Conservation (phyloP, 2,888 invertebrate species). For the Pandemis corylana region DNA sequence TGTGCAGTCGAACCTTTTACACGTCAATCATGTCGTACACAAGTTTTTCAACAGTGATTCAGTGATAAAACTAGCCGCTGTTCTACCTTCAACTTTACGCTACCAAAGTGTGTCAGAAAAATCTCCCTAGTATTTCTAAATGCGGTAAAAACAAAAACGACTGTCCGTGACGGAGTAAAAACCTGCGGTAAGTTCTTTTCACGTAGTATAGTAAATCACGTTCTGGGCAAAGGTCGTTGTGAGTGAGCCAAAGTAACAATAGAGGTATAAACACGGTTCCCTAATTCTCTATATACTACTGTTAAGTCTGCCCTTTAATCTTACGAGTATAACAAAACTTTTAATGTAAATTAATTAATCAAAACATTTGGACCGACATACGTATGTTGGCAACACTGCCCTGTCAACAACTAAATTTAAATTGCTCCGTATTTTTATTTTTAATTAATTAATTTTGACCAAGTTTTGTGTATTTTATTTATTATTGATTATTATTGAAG, state of each 20-base stretch:
- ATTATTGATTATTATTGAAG: too few relatives aligned
- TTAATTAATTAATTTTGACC: too few relatives aligned
- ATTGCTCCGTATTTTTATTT: too few relatives aligned
- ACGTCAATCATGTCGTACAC: too few relatives aligned
- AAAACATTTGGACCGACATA: too few relatives aligned
- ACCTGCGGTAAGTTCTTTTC: constrained; percentile 7
- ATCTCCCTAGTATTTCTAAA: background rate
- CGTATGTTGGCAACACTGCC: too few relatives aligned
- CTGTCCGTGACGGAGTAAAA: constrained; percentile 14
- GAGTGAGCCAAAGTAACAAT: constrained; percentile 16
- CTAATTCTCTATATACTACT: constrained; percentile 3
- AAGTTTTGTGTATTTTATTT: too few relatives aligned
- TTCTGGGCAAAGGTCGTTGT: constrained; percentile 26
- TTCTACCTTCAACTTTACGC: background rate
- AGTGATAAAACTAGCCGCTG: background rate
- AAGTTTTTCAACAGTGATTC: too few relatives aligned
- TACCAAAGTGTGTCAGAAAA: background rate
- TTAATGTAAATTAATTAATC: background rate
- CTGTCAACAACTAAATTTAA: too few relatives aligned
- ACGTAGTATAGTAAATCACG: constrained; percentile 37
- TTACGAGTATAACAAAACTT: background rate
- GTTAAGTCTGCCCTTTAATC: background rate
- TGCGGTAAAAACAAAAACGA: background rate
- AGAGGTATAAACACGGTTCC: constrained; percentile 9
- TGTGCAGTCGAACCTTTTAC: too few relatives aligned